Base-by-base conservation (phyloP, 2,888 invertebrate species). In the Tenthredo notha region DNA sequence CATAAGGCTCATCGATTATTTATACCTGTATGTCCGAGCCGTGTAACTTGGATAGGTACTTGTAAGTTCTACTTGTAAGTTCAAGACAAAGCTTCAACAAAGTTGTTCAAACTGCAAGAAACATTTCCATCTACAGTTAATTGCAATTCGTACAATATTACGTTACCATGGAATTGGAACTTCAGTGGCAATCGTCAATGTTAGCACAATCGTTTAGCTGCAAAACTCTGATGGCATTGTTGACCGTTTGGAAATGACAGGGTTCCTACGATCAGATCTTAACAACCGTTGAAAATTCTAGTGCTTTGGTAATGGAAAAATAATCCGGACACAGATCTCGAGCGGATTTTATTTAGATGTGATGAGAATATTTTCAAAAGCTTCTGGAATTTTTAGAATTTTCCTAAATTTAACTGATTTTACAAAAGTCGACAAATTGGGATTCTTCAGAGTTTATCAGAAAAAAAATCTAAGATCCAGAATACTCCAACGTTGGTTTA, bases 31-130 rank as follows among this genome's bases (percentile, higher is more conserved):
- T 29, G 43, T 74, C 43, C 74, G n/a, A 43, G 43, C 0, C n/a
- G 21, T 18, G 74, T 29, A 54, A 77, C 77, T 77, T 77, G 43
- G 15, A 72, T 21, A 10, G 47, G 40, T 40, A 21, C 37, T n/a
- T n/a, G n/a, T n/a, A n/a, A n/a, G n/a, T n/a, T n/a, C 37, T 37
- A 37, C 72, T 43, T n/a, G 9, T 21, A 43, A 43, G 40, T 74
- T 74, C 15, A 29, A 50, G 18, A 77, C 21, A 50, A 77, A 77
- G 33, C 47, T 77, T 29, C 33, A 77, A 77, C 77, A 54, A 77
- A 50, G 54, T 54, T 47, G 2, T 77, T 43, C 25, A 12, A 21
- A 74, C 43, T 74, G 43, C 74, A 74, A 21, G 5, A 33, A 67
- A 29, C 25, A 67, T 67, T 25, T 67, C 18, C 33, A 43, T 74